These are phyloP conservation scores for Megaustenia siamemsis DNA, from an alignment of 2,888 invertebrate species.

Conservation along the genomic window DNA sequence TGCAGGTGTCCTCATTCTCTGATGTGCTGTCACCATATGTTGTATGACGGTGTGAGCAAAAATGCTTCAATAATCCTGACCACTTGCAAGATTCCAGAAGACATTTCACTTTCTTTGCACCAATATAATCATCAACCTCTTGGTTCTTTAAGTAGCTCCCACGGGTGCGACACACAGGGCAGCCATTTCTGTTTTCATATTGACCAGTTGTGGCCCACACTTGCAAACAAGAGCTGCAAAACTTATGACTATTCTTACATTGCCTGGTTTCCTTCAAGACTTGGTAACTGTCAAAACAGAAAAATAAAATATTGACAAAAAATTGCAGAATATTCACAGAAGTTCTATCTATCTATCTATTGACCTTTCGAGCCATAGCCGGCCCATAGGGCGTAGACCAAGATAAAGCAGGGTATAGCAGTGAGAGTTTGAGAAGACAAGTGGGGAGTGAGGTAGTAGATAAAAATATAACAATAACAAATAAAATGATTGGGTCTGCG, in stretches of 20 bases:
- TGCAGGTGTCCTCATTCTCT: not conserved
- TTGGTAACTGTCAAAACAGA: slow-evolving; percentile 71
- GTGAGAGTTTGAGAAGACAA: too few species aligned
- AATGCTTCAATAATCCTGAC: slow-evolving; percentile 66
- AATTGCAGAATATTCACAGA: too few species aligned
- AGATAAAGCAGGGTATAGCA: too few species aligned
- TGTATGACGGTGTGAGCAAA: slow-evolving; percentile 66
- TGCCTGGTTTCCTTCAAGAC: slow-evolving; percentile 74
- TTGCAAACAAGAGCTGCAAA: slow-evolving; percentile 77
- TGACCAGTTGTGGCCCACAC: slow-evolving; percentile 78
- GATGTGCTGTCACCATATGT: slow-evolving; percentile 50
- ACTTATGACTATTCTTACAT: slow-evolving; percentile 77
- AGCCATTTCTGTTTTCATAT: slow-evolving; percentile 73
- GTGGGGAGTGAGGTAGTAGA: too few species aligned
- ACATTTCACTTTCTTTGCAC: slow-evolving; percentile 72
- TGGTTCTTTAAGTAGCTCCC: slow-evolving; percentile 67
- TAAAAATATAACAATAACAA: too few species aligned
- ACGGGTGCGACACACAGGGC: slow-evolving; percentile 76
- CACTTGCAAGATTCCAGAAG: slow-evolving; percentile 71
- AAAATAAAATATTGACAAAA: too few species aligned
- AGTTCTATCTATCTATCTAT: too few species aligned
- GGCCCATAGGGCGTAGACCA: too few species aligned
- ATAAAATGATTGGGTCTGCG: too few species aligned
- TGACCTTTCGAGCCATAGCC: too few species aligned
- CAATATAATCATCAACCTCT: slow-evolving; percentile 67